These are phyloP conservation scores for Eublepharis macularius DNA, from an alignment of 2,113 vertebrate genomes.

Conservation along the genomic window DNA sequence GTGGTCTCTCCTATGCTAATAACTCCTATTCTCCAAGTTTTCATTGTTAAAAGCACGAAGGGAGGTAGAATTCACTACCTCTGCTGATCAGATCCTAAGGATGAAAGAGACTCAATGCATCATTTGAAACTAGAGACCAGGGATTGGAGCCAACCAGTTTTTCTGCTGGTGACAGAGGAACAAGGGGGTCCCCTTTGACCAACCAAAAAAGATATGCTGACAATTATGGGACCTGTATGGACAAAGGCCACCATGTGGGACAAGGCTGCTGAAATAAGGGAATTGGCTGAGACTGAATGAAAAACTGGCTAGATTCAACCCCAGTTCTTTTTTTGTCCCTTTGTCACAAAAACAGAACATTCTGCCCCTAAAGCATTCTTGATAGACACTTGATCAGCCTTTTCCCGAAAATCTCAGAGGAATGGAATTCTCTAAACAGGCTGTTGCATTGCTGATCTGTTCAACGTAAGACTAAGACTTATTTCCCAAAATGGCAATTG, in stretches of 20 bases:
- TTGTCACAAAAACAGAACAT: not conserved
- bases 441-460: not conserved
- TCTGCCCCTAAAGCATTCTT: not conserved
- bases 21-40: not conserved
- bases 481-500: not conserved
- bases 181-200: no score
- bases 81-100: not conserved
- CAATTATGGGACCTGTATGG: no score
- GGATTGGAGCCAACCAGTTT: no score
- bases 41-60: not conserved
- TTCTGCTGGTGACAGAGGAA: no score
- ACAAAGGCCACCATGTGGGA: no score
- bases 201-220: no score
- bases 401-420: not conserved
- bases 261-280: no score
- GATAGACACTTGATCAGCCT: not conserved
- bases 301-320: no score
- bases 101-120: not conserved
- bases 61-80: not conserved
- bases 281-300: no score
- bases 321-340: not conserved
- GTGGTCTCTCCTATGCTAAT: not conserved
- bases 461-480: not conserved
- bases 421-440: not conserved
- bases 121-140: no score